Conservation (phyloP, 2,888 invertebrate species). For the Anoplius nigerrimus region DNA sequence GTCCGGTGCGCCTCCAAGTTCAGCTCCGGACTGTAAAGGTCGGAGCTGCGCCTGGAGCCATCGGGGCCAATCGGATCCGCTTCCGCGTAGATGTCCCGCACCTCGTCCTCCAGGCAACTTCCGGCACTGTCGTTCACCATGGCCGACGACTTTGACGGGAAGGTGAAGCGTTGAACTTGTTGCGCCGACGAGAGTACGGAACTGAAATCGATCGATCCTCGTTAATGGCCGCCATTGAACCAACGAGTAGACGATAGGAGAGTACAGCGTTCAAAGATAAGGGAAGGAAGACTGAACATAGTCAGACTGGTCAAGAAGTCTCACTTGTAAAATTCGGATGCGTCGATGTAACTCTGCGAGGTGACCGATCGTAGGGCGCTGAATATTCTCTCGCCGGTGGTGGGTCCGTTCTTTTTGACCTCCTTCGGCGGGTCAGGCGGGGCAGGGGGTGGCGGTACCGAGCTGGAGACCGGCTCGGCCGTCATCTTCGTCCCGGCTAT, state of each 20-base stretch:
- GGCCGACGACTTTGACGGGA: slow-evolving; percentile 50
- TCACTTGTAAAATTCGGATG: slow-evolving; percentile 73
- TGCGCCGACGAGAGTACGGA: slow-evolving; percentile 67
- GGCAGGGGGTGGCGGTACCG: slow-evolving; percentile 67
- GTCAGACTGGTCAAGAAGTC: too few relatives aligned
- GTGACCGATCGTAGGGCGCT: slow-evolving; percentile 69
- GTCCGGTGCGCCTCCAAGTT: slow-evolving; percentile 72
- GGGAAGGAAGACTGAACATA: too few relatives aligned
- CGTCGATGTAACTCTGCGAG: slow-evolving; percentile 71
- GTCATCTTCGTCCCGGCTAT: slow-evolving; percentile 43
- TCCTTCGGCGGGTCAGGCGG: slow-evolving; percentile 62
- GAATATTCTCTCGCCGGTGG: slow-evolving; percentile 72
- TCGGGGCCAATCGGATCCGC: slow-evolving; percentile 42
- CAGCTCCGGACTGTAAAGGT: slow-evolving; percentile 71
- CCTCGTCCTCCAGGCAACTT: slow-evolving; percentile 42
- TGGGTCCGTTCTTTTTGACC: slow-evolving; percentile 59
- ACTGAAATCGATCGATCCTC: slow-evolving; percentile 45
- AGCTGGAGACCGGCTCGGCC: slow-evolving; percentile 53
- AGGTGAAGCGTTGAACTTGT: slow-evolving; percentile 64
- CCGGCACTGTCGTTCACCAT: slow-evolving; percentile 44
- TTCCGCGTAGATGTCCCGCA: slow-evolving; percentile 57
- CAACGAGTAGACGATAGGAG: too few relatives aligned
- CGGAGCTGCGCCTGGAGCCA: slow-evolving; percentile 60
- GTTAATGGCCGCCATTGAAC: too few relatives aligned
- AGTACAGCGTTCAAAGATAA: too few relatives aligned